phyloP scores from a whole-genome alignment of 2,113 vertebrate species.

The Lipotes vexillifer region DNA sequence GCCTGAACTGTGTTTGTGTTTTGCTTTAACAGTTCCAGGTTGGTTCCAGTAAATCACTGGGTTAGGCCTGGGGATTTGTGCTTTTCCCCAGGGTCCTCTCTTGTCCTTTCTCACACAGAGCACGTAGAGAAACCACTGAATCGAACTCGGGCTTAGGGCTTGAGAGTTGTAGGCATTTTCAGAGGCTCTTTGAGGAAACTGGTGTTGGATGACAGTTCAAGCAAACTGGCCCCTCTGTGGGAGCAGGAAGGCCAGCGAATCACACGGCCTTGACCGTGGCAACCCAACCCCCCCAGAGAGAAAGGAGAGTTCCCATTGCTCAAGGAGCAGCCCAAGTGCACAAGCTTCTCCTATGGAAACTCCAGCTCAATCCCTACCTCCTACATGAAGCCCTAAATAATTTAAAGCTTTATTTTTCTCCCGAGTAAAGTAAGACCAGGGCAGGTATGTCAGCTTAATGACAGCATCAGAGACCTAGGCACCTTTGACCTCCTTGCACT shows the following conservation, averaged over 20 bases:
- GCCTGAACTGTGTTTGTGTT: slow-evolving; percentile 42
- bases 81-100: slow-evolving; percentile 3
- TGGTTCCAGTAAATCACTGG: slow-evolving; percentile 9
- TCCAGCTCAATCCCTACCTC: neutral
- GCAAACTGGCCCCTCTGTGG: neutral
- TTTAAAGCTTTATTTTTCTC: neutral
- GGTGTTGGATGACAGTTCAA: neutral
- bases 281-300: neutral
- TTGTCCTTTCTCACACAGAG: slow-evolving; percentile 28
- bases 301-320: neutral
- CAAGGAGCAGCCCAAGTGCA: neutral
- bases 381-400: neutral
- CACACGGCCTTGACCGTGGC: neutral
- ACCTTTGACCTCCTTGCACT: neutral
- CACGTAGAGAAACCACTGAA: neutral
- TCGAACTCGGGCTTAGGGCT: neutral
- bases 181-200: neutral
- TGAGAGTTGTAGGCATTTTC: neutral
- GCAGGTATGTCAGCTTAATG: neutral
- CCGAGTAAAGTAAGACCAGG: neutral
- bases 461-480: neutral
- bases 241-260: neutral
- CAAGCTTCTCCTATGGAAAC: neutral
- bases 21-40: neutral
- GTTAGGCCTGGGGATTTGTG: slow-evolving; percentile 13